Evolutionary conservation across 2,888 invertebrate species (phyloP), one percentile per base, ranked within the genome.

Genomic region (Aricia artaxerxes): DNA sequence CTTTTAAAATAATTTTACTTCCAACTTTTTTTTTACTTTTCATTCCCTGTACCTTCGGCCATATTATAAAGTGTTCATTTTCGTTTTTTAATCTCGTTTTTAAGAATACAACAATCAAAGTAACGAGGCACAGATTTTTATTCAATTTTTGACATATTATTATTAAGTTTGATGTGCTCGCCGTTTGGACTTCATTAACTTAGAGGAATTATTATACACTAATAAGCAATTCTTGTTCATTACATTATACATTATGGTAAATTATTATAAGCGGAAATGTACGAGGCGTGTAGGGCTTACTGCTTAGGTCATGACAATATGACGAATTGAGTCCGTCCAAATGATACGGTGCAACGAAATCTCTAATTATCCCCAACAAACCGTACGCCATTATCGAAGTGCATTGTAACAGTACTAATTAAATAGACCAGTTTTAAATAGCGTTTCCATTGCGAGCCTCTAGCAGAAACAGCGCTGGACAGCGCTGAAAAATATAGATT

Each of bases 321-420:
- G 44, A 44, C 49, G 75, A 40, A 73, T 44, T 44, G 6, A 73
- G 24, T 49, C 11, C 16, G 11, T 31, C 35, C 76, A 76, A 76
- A 76, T 76, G 75, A 75, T 49, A 57, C 76, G 49, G 53, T 13
- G 35, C 76, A 31, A 35, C 76, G 53, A 53, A 76, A 13, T 53
- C 76, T 76, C 76, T 76, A 76, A 76, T 76, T 76, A 76, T 76
- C 76, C 76, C 57, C 40, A 24, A 53, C 35, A 57, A 53, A 44
- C 13, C 57, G 57, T 53, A 76, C 24, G 24, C 31, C 49, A 57
- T 76, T 76, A 57, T 31, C 53, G 53, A n/a, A 4, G 76, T 24
- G 76, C 16, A 76, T 53, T 76, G 76, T 76, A 13, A 57, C 76
- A 57, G 31, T 13, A 35, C 76, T 76, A 76, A 76, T 76, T 57